Evolutionary conservation across 2,888 invertebrate genomes (phyloP).

Genomic region (Lochmaea capreae): DNA sequence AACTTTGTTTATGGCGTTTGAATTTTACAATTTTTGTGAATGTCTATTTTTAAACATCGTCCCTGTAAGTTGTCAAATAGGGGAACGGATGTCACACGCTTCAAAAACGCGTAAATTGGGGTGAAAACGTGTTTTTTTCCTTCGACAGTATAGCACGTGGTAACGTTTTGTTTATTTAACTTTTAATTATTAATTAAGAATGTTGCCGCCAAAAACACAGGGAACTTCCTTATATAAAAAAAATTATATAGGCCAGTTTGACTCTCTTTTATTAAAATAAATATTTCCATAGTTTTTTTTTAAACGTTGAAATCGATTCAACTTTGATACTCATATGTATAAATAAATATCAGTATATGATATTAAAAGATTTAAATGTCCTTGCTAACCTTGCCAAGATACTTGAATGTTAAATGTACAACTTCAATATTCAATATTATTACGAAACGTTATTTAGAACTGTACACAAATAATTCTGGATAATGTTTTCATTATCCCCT

Average conservation of each 20-base stretch:
- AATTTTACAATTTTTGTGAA: neutral
- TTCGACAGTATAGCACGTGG: constrained; percentile 20
- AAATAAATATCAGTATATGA: neutral
- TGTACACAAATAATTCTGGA: neutral
- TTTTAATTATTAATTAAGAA: constrained; percentile 26
- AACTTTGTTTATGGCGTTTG: too few relatives aligned
- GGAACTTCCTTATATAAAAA: neutral
- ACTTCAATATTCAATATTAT: too few relatives aligned
- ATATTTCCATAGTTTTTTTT: neutral
- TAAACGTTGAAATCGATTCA: neutral
- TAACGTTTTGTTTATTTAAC: constrained; percentile 26
- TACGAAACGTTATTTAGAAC: neutral
- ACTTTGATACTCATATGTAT: neutral
- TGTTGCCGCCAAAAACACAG: neutral
- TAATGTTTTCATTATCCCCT: neutral
- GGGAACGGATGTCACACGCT: constrained; percentile 6
- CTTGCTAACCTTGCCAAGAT: constrained; percentile 13
- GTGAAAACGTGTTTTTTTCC: constrained; percentile 23
- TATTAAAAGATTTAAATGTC: neutral
- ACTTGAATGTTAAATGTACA: constrained; percentile 6
- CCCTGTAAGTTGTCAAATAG: constrained; percentile 3
- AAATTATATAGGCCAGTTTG: too few relatives aligned
- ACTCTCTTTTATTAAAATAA: neutral
- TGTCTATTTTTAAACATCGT: neutral
- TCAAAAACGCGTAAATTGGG: constrained; percentile 20